Evolutionary conservation across 2,113 vertebrate species (phyloP), one percentile per base, ranked within the genome.

Genomic region (Semnornis frantzii): DNA sequence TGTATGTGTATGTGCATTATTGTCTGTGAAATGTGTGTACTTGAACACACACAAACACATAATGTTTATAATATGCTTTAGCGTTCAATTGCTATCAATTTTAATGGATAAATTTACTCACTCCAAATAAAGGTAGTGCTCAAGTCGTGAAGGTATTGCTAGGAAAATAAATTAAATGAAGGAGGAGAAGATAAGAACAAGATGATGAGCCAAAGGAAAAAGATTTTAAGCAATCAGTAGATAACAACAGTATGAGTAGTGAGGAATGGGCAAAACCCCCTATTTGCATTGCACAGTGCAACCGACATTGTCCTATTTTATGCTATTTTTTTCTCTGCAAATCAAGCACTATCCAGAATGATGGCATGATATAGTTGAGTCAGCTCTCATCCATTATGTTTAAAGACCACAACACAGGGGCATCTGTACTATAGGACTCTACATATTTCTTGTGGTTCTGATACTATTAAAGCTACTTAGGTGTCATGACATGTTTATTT

Each of bases 401-500:
- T 95, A 91, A 91, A 91, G 82, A 90, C 89, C 46, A 62, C 77
- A 91, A 46, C 82, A 58, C 57, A 78, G 87, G 87, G 85, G 66
- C 82, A 92, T 93, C 90, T 93, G 85, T 83, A 85, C 72, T 55
- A 69, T 15, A 92, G 63, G 89, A 59, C 73, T 65, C 69, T 69
- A 83, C 82, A 78, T 97, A 95, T 97, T 97, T 94, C 95, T 90
- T 95, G 85, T 37, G 70, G 17, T 91, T 94, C 90, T 96, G 94
- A 91, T 95, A 72, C 92, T 83, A 86, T 88, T 94, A 94, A 86
- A 94, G 93, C 89, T 95, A 94, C 89, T 95, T 90, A 94, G 77
- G 80, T 92, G 91, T 95, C 94, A 94, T 86, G 96, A 95, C 73
- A 54, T 94, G 85, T 95, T 95, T 95, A 94, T 97, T 94, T 97